Conservation (phyloP, 2,888 invertebrate species). For the Orchesellides sinensis region DNA sequence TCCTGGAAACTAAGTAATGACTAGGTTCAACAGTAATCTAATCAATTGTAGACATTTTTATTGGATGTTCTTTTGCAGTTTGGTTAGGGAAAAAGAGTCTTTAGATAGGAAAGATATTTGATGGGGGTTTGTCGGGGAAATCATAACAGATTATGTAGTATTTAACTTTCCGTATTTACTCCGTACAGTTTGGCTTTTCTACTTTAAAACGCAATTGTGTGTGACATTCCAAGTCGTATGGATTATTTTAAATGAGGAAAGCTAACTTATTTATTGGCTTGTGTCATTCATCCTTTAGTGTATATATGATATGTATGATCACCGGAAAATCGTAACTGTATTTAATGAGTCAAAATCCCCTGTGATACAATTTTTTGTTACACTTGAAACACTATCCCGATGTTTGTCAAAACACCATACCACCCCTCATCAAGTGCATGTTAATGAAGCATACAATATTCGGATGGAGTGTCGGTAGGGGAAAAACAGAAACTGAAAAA, state of each 20-base stretch:
- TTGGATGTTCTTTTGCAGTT: no score
- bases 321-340: slow-evolving; percentile 12
- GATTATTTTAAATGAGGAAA: no score
- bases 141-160: background rate
- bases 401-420: background rate
- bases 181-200: background rate
- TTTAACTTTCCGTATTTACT: background rate
- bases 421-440: background rate
- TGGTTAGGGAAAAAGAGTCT: background rate
- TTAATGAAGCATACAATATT: slow-evolving; percentile 59
- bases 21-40: no score
- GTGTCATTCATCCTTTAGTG: background rate
- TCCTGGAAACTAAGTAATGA: no score
- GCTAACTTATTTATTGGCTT: background rate
- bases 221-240: no score
- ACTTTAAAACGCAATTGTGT: no score
- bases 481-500: background rate
- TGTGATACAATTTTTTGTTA: background rate
- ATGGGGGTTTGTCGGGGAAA: background rate
- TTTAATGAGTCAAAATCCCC: background rate
- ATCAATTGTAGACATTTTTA: no score
- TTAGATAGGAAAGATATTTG: background rate
- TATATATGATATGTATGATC: no score
- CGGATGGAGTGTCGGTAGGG: slow-evolving; percentile 40
- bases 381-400: background rate